Evolutionary conservation across 2,888 invertebrate genomes (phyloP), one percentile per base, ranked within the genome.

Genomic region (Drosophila vallismaia): DNA sequence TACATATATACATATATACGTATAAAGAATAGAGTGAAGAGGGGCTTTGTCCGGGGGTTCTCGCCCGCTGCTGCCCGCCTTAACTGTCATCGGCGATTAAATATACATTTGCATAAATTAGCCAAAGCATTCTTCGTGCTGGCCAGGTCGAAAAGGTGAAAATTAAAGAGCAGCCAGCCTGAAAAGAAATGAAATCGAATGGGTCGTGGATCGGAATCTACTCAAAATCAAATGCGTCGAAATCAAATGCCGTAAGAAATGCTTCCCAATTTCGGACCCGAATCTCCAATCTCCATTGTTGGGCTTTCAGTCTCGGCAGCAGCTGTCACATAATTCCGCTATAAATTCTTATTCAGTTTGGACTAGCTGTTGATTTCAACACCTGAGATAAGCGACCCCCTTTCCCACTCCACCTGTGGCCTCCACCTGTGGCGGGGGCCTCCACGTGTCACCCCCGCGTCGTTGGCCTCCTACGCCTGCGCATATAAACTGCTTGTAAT

Each of bases 51-150:
- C 36, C 45, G 64, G 71, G 67, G 68, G 68, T 75, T 74, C 72
- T 63, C 71, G 66, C 71, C 50, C 59, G 70, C 66, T 64, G 79
- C 72, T 56, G 57, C 49, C 75, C 76, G 86, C 77, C 77, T 80
- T 86, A 89, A 88, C 88, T 89, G 88, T 88, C 88, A 89, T 79
- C 88, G 82, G 73, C 79, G 82, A 89, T 89, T 89, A 89, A 88
- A 88, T 77, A 79, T 76, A 77, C 88, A 88, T 89, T 89, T 88
- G 84, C 89, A 87, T 88, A 88, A 85, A 85, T 85, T 85, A 85
- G 88, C 71, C 68, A 76, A 81, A 76, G 75, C 69, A 79, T 80
- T 71, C 48, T 63, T 59, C 64, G 72, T 24, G 68, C 62, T 53
- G 51, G 51, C 72, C 60, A 64, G 60, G 69, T 51, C 26, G 28